Evolutionary conservation across 2,888 invertebrate genomes (phyloP).

Genomic region (Masnerella sp.): DNA sequence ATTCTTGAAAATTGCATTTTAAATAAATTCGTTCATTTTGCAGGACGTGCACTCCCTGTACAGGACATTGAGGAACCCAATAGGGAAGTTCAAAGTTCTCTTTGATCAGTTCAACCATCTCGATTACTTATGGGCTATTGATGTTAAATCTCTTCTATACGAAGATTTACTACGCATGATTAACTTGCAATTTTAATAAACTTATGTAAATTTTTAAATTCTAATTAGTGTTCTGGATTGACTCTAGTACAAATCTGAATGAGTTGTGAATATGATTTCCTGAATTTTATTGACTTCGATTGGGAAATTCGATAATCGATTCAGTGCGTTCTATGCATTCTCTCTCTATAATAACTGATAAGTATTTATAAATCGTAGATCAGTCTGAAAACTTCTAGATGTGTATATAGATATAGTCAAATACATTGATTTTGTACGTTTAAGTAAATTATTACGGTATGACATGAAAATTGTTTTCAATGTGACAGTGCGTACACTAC

Average conservation of each 20-base stretch:
- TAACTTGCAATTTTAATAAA: constrained; percentile 3
- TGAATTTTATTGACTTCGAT: not conserved
- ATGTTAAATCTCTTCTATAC: constrained; percentile 80
- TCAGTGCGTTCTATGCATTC: too few species aligned
- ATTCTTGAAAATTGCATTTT: too few species aligned
- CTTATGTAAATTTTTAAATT: not conserved
- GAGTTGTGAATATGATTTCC: constrained; percentile 2
- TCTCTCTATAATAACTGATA: not conserved
- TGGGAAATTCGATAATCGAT: not conserved
- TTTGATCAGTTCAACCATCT: constrained; percentile 82
- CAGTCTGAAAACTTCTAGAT: not conserved
- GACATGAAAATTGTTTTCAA: too few species aligned
- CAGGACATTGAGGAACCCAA: constrained; percentile 79
- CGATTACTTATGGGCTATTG: constrained; percentile 83
- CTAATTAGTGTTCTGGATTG: too few species aligned
- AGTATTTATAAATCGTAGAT: constrained; percentile 7
- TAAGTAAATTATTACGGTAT: too few species aligned
- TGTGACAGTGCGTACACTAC: too few species aligned
- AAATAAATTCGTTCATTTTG: constrained; percentile 3
- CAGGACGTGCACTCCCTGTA: constrained; percentile 80
- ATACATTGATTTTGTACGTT: not conserved
- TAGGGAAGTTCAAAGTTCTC: constrained; percentile 78
- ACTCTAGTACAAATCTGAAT: constrained; percentile 8
- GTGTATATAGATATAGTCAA: not conserved
- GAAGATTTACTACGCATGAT: constrained; percentile 64